Conservation (phyloP, 1,140 invertebrate genomes). For the Phymastichus coffea region DNA sequence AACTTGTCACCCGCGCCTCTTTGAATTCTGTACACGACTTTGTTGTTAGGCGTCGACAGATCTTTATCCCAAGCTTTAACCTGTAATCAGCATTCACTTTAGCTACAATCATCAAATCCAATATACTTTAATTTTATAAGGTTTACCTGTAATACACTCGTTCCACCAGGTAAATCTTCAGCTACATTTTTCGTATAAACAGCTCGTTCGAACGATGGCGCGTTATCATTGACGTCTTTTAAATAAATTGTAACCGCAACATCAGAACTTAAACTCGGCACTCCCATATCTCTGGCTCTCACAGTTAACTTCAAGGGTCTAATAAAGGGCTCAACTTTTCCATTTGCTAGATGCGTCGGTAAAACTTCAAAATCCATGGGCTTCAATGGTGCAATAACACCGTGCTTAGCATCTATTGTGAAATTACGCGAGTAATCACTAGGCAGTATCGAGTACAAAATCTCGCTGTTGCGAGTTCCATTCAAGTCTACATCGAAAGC, state of each 20-base stretch:
- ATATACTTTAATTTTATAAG: background rate
- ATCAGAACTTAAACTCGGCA: slow-evolving; percentile 72
- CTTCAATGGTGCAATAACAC: slow-evolving; percentile 66
- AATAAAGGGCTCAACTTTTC: slow-evolving; percentile 58
- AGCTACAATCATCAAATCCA: background rate
- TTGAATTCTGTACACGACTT: slow-evolving; percentile 83
- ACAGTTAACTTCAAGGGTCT: slow-evolving; percentile 74
- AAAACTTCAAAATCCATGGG: slow-evolving; percentile 81
- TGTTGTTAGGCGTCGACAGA: slow-evolving; percentile 82
- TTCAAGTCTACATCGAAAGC: slow-evolving; percentile 85
- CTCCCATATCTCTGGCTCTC: slow-evolving; percentile 77
- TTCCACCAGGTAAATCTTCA: slow-evolving; percentile 79
- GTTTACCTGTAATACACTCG: slow-evolving; percentile 72
- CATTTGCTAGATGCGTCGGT: slow-evolving; percentile 46
- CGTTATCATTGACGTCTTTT: slow-evolving; percentile 85
- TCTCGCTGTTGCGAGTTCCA: slow-evolving; percentile 83
- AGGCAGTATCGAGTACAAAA: slow-evolving; percentile 77
- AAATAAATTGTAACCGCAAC: slow-evolving; percentile 79
- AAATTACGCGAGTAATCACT: slow-evolving; percentile 78
- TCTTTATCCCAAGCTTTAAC: slow-evolving; percentile 82
- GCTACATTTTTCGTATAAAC: slow-evolving; percentile 76
- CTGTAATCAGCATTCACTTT: slow-evolving; percentile 40
- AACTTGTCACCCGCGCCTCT: slow-evolving; percentile 90
- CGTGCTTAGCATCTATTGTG: slow-evolving; percentile 72
- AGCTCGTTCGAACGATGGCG: slow-evolving; percentile 74